Conservation (phyloP, 2,797 vertebrate genomes). For the Girardinus metallicus region DNA sequence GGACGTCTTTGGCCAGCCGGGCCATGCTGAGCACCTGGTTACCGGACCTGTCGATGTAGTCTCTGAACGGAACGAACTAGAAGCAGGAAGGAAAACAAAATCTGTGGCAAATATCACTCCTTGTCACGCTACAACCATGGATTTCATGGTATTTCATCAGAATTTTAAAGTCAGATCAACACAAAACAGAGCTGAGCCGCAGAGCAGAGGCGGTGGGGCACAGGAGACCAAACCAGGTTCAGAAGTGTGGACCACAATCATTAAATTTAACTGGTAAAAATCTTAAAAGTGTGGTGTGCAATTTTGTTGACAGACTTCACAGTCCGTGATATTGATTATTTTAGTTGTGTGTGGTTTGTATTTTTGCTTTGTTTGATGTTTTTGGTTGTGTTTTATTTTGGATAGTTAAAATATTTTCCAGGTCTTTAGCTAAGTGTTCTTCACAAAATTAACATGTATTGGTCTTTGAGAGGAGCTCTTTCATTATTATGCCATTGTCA, state of each 20-base stretch:
- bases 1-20: slow-evolving; percentile 90
- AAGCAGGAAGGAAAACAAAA: not conserved
- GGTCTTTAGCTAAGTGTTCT: no score
- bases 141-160: not conserved
- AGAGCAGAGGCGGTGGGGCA: not conserved
- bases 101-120: not conserved
- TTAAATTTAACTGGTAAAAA: not conserved
- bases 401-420: no score
- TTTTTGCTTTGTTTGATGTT: no score
- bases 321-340: no score
- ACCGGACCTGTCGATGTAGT: slow-evolving; percentile 94
- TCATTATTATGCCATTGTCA: no score
- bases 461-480: no score
- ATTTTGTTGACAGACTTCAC: not conserved
- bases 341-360: no score
- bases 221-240: not conserved
- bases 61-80: slow-evolving; percentile 98
- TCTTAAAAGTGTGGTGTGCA: not conserved
- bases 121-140: not conserved
- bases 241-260: not conserved
- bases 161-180: not conserved
- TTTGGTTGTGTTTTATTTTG: no score
- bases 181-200: not conserved
- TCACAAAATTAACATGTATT: no score
- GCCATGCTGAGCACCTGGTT: slow-evolving; percentile 98